Conservation (phyloP, 1,140 invertebrate genomes). For the Sitophilus oryzae region DNA sequence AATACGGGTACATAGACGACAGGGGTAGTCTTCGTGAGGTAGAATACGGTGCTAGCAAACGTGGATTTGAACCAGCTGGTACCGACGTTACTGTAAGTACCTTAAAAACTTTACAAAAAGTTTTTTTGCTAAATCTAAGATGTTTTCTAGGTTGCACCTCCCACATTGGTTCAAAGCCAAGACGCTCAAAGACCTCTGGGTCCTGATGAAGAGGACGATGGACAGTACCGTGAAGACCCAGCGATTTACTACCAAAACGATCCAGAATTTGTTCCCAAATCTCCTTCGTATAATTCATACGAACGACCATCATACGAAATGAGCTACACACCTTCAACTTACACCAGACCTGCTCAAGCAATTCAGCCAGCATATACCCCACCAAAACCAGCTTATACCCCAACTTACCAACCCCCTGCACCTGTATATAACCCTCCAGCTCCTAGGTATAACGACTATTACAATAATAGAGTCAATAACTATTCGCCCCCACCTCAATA, state of each 20-base stretch:
- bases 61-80: conserved; percentile 70
- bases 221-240: conserved; percentile 76
- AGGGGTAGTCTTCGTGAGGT: conserved; percentile 62
- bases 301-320: conserved; percentile 11
- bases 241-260: conserved; percentile 70
- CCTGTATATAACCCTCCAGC: conserved; percentile 25
- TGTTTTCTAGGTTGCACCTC: conserved; percentile 50
- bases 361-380: conserved; percentile 13
- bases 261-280: conserved; percentile 39
- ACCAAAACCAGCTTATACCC: conserved; percentile 10
- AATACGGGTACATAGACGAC: conserved; percentile 78
- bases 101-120: not conserved
- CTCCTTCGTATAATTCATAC: conserved; percentile 5
- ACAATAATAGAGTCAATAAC: conserved; percentile 35
- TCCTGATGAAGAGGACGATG: conserved; percentile 67
- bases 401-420: conserved; percentile 1
- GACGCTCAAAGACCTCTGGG: conserved; percentile 50
- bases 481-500: conserved; percentile 32
- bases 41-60: conserved; percentile 69
- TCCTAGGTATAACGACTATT: conserved; percentile 34
- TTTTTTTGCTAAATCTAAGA: conserved; percentile 56
- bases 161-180: conserved; percentile 53
- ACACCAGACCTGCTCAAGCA: conserved; percentile 36
- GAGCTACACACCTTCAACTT: conserved; percentile 18
- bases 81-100: conserved; percentile 46